phyloP scores from a whole-genome alignment of 2,113 vertebrate genomes.

The Carassius carassius region DNA sequence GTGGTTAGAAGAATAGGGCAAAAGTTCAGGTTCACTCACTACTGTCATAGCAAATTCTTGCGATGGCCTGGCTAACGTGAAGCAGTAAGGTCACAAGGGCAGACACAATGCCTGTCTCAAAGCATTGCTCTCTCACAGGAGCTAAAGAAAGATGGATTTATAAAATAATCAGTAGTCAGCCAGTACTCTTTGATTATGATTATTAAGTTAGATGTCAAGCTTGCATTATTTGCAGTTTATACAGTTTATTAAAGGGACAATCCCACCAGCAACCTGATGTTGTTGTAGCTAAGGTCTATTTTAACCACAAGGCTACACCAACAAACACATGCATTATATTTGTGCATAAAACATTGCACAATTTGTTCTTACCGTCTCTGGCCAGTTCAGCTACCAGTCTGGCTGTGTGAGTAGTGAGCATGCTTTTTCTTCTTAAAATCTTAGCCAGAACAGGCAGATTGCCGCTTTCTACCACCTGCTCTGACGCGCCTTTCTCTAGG shows the following conservation, averaged over 20 bases:
- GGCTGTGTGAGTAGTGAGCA: constrained; percentile 73
- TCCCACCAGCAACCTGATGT: not conserved
- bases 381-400: constrained; percentile 82
- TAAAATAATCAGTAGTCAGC: not conserved
- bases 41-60: constrained; percentile 80
- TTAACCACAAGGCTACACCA: not conserved
- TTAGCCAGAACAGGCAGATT: constrained; percentile 78
- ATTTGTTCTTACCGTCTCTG: constrained; percentile 73
- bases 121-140: constrained; percentile 77
- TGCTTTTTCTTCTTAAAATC: constrained; percentile 74
- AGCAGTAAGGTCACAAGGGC: constrained; percentile 80
- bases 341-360: too few relatives aligned
- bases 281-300: too few relatives aligned
- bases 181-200: too few relatives aligned
- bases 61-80: constrained; percentile 75
- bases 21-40: too few relatives aligned
- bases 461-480: constrained; percentile 75
- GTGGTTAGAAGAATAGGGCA: too few relatives aligned
- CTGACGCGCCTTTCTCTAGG: constrained; percentile 78
- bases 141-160: constrained; percentile 67
- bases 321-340: not conserved
- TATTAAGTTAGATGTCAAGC: too few relatives aligned
- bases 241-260: not conserved
- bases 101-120: constrained; percentile 76
- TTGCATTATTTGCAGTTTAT: not conserved